Evolutionary conservation across 2,113 vertebrate genomes (phyloP).

Genomic region (Orcinus orca): DNA sequence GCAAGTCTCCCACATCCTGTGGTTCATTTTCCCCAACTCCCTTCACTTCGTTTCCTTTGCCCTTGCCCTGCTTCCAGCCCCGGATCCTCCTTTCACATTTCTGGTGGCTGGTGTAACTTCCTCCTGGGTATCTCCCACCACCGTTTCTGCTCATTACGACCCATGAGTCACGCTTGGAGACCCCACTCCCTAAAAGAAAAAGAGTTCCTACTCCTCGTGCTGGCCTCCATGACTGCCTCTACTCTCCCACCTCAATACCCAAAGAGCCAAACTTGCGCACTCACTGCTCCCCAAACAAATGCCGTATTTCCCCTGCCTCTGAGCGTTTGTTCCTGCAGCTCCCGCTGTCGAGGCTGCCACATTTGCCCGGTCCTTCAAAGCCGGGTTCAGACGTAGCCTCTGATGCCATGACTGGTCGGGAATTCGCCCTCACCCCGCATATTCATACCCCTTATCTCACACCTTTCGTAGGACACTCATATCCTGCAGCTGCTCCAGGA

Average conservation of each 20-base stretch:
- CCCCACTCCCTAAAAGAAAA: not conserved
- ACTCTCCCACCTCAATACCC: rapidly evolving
- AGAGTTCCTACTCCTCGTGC: not conserved
- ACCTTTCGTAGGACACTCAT: not conserved
- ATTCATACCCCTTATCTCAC: not conserved
- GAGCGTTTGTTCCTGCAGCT: not conserved
- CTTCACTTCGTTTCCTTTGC: not conserved
- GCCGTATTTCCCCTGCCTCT: not conserved
- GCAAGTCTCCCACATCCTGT: not conserved
- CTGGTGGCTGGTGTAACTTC: too few species aligned
- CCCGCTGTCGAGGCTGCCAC: not conserved
- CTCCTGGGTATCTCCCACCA: not conserved
- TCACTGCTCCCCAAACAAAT: rapidly evolving
- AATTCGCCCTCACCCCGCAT: not conserved
- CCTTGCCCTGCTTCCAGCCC: not conserved
- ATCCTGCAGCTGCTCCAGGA: not conserved
- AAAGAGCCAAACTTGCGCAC: rapidly evolving
- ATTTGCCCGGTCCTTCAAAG: not conserved
- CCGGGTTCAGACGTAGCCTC: rapidly evolving
- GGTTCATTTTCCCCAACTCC: not conserved
- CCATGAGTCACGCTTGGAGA: not conserved
- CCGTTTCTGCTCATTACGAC: not conserved
- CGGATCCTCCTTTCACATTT: not conserved
- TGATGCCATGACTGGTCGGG: not conserved
- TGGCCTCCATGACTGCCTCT: not conserved